These are phyloP conservation scores for Polyodon spathula DNA, from an alignment of 2,113 vertebrate species.

Conservation along the genomic window DNA sequence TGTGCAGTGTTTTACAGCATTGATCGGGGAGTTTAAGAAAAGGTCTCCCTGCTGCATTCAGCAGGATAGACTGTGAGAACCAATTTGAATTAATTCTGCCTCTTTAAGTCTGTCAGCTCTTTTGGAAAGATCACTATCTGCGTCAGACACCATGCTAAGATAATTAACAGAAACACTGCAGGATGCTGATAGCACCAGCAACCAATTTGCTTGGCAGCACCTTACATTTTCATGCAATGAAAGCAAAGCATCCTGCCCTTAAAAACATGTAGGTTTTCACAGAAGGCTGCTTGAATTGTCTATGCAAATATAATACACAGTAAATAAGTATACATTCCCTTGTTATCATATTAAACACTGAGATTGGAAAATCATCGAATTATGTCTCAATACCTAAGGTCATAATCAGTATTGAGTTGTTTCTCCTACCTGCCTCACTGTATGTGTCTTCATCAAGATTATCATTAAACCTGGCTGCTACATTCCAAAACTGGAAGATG, in stretches of 20 bases:
- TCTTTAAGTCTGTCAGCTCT: conserved; percentile 48
- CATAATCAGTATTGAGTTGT: no score
- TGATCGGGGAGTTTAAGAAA: conserved; percentile 19
- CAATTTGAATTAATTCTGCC: conserved; percentile 66
- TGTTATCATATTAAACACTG: not conserved
- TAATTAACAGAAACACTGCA: conserved; percentile 49
- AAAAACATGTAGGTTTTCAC: not conserved
- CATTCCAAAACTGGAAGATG: no score
- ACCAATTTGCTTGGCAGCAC: conserved; percentile 29
- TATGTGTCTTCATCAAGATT: no score
- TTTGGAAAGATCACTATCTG: conserved; percentile 52
- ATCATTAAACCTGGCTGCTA: no score
- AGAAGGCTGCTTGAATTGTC: conserved; percentile 4
- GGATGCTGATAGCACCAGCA: conserved; percentile 30
- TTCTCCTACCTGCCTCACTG: no score
- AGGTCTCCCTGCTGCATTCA: conserved; percentile 34
- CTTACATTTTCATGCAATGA: not conserved
- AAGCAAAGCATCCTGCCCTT: not conserved
- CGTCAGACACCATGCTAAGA: conserved; percentile 34
- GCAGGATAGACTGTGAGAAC: conserved; percentile 42
- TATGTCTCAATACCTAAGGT: no score
- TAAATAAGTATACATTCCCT: not conserved
- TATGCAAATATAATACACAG: conserved; percentile 11
- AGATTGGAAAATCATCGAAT: no score
- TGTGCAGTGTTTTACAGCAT: conserved; percentile 25